These are phyloP conservation scores for Orestias chungarensis DNA, from an alignment of 2,797 vertebrate genomes.

Conservation along the genomic window DNA sequence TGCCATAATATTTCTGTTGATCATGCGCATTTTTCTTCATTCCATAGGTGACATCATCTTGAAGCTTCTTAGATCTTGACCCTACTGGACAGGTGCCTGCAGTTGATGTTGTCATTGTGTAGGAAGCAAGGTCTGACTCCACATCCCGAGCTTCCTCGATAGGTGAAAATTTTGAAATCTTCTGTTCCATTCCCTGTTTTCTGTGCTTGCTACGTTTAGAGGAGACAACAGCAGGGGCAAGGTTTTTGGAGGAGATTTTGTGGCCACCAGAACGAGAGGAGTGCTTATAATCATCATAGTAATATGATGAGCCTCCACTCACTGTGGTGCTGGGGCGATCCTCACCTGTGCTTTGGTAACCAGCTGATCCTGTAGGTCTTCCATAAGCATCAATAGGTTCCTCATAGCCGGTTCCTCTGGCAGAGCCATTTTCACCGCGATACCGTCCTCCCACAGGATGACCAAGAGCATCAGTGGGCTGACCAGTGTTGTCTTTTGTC, in stretches of 20 bases:
- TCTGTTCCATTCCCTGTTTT: constrained; percentile 98
- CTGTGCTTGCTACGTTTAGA: constrained; percentile 98
- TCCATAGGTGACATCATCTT: constrained; percentile 90
- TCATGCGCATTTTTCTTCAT: constrained; percentile 94
- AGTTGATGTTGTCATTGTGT: constrained; percentile 85
- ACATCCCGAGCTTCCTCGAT: constrained; percentile 99
- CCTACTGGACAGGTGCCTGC: constrained; percentile 88
- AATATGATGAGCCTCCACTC: constrained; percentile 80
- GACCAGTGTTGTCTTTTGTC: constrained; percentile 89
- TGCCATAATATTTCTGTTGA: constrained; percentile 94
- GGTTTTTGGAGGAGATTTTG: constrained; percentile 92
- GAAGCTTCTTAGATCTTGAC: constrained; percentile 90
- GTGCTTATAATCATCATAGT: constrained; percentile 92
- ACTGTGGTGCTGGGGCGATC: constrained; percentile 80
- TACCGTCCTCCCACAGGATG: constrained; percentile 81
- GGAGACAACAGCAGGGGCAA: constrained; percentile 92
- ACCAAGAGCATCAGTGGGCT: constrained; percentile 75
- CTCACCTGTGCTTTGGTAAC: constrained; percentile 84
- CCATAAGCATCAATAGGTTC: constrained; percentile 90
- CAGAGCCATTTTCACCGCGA: constrained; percentile 80
- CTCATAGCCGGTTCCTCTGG: constrained; percentile 85
- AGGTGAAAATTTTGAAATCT: constrained; percentile 98
- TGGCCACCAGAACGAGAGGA: constrained; percentile 84
- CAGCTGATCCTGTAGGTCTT: constrained; percentile 82
- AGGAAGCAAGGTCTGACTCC: constrained; percentile 95